These are phyloP conservation scores for Hemichromis elongatus DNA, from an alignment of 2,113 vertebrate genomes.

Conservation along the genomic window DNA sequence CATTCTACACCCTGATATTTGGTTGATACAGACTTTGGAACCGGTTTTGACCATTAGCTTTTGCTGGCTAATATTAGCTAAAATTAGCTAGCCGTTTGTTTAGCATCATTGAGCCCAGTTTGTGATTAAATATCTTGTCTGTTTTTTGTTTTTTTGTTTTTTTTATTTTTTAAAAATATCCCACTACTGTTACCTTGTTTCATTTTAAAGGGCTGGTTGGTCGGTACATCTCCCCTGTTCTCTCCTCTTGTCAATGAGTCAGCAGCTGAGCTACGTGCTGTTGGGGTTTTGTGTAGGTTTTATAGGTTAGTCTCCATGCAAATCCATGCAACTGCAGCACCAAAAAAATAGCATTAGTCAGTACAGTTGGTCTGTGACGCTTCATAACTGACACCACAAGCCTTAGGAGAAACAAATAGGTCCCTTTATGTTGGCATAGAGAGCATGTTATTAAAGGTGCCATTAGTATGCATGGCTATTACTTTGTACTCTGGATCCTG, in stretches of 20 bases:
- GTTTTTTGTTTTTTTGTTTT: background rate
- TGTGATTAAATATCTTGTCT: background rate
- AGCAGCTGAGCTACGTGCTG: fast-evolving
- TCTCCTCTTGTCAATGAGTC: background rate
- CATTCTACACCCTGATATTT: background rate
- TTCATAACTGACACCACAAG: background rate
- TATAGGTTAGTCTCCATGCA: background rate
- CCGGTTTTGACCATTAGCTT: background rate
- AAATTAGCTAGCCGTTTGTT: background rate
- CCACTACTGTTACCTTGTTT: background rate
- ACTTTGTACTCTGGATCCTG: background rate
- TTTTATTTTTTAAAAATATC: background rate
- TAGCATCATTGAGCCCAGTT: background rate
- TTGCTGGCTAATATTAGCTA: background rate
- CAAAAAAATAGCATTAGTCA: background rate
- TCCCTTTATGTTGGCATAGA: background rate
- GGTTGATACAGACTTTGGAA: background rate
- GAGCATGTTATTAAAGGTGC: background rate
- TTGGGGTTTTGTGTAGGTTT: background rate
- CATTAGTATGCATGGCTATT: background rate
- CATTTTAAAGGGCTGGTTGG: background rate
- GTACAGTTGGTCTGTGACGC: background rate
- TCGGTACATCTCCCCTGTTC: background rate
- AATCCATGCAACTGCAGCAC: background rate
- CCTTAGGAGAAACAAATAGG: background rate